A percentile compares a stretch with the other conserved stretches of the same genome.
Conservation (phyloP, 2,888 invertebrate genomes). For the Nomada hirtipes region DNA sequence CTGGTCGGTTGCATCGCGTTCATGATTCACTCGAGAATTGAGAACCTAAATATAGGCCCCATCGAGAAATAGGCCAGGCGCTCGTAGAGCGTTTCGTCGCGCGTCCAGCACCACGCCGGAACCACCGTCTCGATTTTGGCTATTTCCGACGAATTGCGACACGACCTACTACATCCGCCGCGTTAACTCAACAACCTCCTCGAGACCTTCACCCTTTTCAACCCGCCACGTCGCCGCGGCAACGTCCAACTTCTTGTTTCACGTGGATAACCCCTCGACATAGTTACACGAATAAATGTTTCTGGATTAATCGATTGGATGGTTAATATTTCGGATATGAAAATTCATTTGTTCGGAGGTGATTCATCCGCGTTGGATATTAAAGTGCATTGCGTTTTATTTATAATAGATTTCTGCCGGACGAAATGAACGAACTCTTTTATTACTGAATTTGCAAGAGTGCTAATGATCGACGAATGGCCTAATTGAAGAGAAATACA, state of each 20-base stretch:
- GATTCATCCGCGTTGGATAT: too few species aligned
- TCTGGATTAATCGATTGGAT: neutral
- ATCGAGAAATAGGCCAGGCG: conserved; percentile 81
- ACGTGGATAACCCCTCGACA: neutral
- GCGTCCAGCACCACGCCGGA: conserved; percentile 62
- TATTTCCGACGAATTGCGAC: conserved; percentile 81
- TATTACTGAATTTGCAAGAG: too few species aligned
- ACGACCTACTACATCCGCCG: conserved; percentile 29
- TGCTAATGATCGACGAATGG: too few species aligned
- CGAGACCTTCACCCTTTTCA: conserved; percentile 43
- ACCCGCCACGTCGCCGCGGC: neutral
- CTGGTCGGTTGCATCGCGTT: conserved; percentile 48
- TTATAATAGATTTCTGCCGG: too few species aligned
- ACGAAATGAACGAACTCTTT: too few species aligned
- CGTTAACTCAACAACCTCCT: conserved; percentile 4
- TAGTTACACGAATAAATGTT: neutral
- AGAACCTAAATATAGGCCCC: conserved; percentile 79
- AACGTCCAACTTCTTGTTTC: neutral
- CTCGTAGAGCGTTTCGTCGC: conserved; percentile 57
- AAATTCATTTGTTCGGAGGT: too few species aligned
- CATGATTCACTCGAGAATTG: conserved; percentile 78
- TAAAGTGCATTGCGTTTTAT: too few species aligned
- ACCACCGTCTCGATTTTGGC: conserved; percentile 78
- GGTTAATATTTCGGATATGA: neutral
- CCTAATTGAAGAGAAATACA: too few species aligned